A percentile compares a stretch with the other conserved stretches of the same genome.
phyloP scores from a whole-genome alignment of 1,140 invertebrate genomes.

The Reticulitermes speratus region DNA sequence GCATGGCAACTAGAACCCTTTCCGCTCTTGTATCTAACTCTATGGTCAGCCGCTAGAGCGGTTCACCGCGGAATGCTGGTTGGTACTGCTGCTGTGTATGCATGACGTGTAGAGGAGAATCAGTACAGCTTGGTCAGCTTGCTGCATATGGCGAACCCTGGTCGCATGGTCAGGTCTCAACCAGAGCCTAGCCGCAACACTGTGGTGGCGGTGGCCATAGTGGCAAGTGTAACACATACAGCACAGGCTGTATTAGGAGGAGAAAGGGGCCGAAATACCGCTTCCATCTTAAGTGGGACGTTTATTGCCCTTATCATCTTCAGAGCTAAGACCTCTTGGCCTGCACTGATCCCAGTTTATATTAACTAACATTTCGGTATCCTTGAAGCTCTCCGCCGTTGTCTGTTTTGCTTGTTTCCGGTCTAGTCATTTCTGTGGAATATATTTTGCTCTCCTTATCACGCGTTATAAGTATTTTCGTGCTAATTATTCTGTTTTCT shows the following conservation, averaged over 20 bases:
- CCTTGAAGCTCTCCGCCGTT: no score
- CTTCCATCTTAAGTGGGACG: neutral
- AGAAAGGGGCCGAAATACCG: neutral
- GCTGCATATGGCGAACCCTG: neutral
- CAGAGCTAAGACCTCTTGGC: no score
- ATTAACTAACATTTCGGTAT: no score
- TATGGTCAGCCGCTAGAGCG: neutral
- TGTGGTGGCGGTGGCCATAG: neutral
- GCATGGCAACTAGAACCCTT: neutral
- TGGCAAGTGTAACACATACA: neutral
- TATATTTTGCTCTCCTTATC: no score
- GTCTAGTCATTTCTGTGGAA: no score
- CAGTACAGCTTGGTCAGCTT: neutral
- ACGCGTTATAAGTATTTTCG: no score
- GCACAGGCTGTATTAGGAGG: neutral
- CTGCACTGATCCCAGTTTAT: no score
- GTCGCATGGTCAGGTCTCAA: neutral
- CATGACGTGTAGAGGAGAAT: neutral
- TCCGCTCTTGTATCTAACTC: neutral
- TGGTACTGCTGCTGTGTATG: neutral
- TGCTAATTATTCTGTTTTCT: no score
- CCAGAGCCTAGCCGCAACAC: neutral
- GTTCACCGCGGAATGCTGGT: slow-evolving; percentile 7
- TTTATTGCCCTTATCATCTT: neutral
- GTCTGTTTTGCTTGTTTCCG: no score